Conservation (phyloP, 2,888 invertebrate species). For the Palloptera scutellata region DNA sequence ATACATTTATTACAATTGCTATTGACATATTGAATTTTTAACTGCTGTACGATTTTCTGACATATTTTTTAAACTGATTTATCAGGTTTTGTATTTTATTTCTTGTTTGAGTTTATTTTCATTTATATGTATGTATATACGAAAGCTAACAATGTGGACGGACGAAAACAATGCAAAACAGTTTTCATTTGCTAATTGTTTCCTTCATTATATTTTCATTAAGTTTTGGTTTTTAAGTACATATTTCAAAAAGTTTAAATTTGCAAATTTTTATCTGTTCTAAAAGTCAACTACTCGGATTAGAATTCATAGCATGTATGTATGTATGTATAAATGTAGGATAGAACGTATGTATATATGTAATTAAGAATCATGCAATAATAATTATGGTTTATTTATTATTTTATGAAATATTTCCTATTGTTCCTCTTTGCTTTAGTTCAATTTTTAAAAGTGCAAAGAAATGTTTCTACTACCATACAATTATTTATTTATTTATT, state of each 20-base stretch:
- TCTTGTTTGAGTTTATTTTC: constrained; percentile 32
- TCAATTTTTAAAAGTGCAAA: too few relatives aligned
- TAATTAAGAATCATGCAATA: constrained; percentile 34
- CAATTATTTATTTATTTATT: constrained; percentile 9
- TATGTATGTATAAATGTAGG: constrained; percentile 16
- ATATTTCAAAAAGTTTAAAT: constrained; percentile 17
- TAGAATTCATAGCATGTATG: constrained; percentile 4
- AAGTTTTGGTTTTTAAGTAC: constrained; percentile 7
- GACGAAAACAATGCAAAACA: constrained; percentile 59
- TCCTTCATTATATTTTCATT: constrained; percentile 2
- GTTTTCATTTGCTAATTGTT: constrained; percentile 4
- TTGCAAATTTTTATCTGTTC: constrained; percentile 9
- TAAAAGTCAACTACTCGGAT: constrained; percentile 9
- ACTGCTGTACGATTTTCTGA: constrained; percentile 15
- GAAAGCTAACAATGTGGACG: constrained; percentile 65
- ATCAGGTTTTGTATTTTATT: constrained; percentile 33
- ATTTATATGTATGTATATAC: constrained; percentile 46
- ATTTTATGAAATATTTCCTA: background rate
- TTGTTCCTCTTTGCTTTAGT: too few relatives aligned
- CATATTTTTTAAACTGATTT: constrained; percentile 8
- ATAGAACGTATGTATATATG: constrained; percentile 25
- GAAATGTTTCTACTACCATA: too few relatives aligned
- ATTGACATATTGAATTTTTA: constrained; percentile 21
- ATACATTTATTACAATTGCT: constrained; percentile 19
- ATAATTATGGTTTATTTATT: constrained; percentile 20